These are phyloP conservation scores for Anguilla japonica DNA, from an alignment of 2,113 vertebrate genomes.

Conservation along the genomic window DNA sequence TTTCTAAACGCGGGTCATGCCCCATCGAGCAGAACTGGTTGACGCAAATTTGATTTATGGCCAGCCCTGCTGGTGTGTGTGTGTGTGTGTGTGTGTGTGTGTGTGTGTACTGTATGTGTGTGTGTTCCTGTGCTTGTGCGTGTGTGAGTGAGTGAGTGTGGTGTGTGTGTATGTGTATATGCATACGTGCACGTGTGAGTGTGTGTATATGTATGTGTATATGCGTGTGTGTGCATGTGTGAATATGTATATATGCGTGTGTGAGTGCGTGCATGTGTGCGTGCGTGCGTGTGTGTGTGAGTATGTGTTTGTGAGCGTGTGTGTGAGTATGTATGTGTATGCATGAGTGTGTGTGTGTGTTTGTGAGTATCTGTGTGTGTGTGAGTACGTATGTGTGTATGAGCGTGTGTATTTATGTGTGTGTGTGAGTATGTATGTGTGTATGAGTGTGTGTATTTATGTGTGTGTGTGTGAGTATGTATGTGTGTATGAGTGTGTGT, in stretches of 20 bases:
- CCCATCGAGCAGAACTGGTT: background rate
- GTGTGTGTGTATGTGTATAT: constrained; percentile 9
- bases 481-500: background rate
- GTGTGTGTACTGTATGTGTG: background rate
- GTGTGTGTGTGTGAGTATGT: background rate
- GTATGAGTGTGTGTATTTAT: background rate
- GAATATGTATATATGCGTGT: too few species aligned
- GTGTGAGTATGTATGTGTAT: too few species aligned
- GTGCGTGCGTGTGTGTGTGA: constrained; percentile 7
- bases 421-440: background rate
- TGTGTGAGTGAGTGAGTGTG: background rate
- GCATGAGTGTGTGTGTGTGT: background rate
- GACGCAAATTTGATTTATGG: background rate
- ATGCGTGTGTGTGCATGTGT: too few species aligned
- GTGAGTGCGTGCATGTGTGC: too few species aligned
- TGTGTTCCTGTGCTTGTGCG: background rate
- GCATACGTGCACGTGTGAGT: background rate
- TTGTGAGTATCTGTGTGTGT: background rate
- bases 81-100: background rate
- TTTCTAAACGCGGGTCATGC: background rate
- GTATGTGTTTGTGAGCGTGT: background rate
- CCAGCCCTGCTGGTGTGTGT: background rate
- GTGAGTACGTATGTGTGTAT: too few species aligned
- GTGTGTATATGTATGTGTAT: too few species aligned
- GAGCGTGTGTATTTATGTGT: too few species aligned